Evolutionary conservation across 2,797 vertebrate species (phyloP).

Genomic region (Sebastiscus tertius): DNA sequence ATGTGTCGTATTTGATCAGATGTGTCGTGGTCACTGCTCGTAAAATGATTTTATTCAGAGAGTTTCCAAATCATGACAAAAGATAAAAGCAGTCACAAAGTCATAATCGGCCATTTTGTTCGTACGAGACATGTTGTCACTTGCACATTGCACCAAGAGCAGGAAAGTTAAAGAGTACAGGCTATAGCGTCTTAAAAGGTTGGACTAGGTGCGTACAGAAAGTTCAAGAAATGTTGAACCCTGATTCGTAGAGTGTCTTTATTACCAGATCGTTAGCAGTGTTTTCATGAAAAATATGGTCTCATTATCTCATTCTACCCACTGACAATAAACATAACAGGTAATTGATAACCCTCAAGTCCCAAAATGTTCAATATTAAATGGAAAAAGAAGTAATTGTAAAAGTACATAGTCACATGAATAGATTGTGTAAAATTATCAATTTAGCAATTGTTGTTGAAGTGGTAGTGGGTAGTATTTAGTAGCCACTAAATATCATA

Average conservation of each 20-base stretch:
- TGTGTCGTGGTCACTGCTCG: constrained; percentile 72
- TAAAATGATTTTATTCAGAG: constrained; percentile 63
- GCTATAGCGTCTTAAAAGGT: not conserved
- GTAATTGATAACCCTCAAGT: not conserved
- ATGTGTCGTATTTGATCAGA: constrained; percentile 68
- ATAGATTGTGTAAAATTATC: not conserved
- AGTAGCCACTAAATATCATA: too few relatives aligned
- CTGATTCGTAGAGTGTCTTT: not conserved
- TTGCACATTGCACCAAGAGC: not conserved
- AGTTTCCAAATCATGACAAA: constrained; percentile 81
- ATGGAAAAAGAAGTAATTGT: not conserved
- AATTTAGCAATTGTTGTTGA: not conserved
- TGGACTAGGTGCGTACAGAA: not conserved
- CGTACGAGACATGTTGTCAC: not conserved
- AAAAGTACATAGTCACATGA: not conserved
- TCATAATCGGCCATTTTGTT: constrained; percentile 38
- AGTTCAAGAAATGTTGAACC: not conserved
- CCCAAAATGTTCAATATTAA: not conserved
- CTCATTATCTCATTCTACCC: not conserved
- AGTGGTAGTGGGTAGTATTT: too few relatives aligned
- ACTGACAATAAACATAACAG: not conserved
- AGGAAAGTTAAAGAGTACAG: not conserved
- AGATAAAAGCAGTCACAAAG: constrained; percentile 46
- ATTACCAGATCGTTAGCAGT: not conserved
- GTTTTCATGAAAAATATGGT: not conserved